Evolutionary conservation across 2,797 vertebrate species (phyloP), one percentile per base, ranked within the genome.

Genomic region (Myotis findleyi): DNA sequence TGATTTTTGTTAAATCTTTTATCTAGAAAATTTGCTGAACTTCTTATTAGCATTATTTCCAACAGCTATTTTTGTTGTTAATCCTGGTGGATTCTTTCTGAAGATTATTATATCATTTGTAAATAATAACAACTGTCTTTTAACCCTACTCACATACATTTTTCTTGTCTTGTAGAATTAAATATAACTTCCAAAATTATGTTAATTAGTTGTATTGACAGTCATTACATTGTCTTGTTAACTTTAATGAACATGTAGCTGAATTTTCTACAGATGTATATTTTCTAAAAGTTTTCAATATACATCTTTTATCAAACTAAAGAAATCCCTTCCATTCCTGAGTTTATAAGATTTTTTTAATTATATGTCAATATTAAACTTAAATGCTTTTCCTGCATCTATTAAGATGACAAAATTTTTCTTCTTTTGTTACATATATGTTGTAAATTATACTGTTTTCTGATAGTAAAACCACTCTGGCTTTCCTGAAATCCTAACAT

Each of bases 281-380:
- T 68, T 88, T 90, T 81, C 44, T 69, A 90, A 71, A 75, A 55
- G 27, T 84, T 87, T 90, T 87, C 27, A 64, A 27, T 71, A 62
- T 16, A 51, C 27, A 51, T 64, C 7, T 71, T 9, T 87, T n/a
- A 73, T 71, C 25, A 82, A 89, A 76, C 51, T 51, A 69, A 27
- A 76, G 14, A 72, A 95, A 75, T 44, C 12, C 12, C 8, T 93
- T 87, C 41, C 10, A 53, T 76, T 90, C 33, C 47, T 62, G 23
- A 57, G 51, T 91, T 91, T 82, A 75, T 62, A 86, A 44, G 5
- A n/a, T 7, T 59, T 91, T 91, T 71, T 83, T 7, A 51, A 64
- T 75, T 91, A 30, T 36, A 20, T 57, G 47, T 90, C 12, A 7
- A 66, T n/a, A 68, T 7, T 87, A 5, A 79, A 83, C 6, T 92